A percentile compares a stretch with the other conserved stretches of the same genome.
Evolutionary conservation across 2,797 vertebrate species (phyloP).

Genomic region (Malacoctenus gilli): DNA sequence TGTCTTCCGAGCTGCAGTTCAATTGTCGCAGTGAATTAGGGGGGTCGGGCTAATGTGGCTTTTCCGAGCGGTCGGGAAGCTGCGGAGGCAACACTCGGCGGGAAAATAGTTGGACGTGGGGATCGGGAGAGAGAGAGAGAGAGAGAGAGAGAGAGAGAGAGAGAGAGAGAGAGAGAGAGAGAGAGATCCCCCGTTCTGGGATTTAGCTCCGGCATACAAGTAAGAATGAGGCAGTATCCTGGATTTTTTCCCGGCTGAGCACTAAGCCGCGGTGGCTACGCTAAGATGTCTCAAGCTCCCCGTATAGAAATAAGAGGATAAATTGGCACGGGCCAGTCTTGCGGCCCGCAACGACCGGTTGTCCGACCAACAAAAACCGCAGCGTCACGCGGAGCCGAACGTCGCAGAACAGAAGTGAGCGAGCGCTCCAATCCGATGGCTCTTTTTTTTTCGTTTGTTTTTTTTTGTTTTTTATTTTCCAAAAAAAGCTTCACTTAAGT

Average conservation of each 20-base stretch:
- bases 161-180: too few relatives aligned
- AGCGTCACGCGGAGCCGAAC: slow-evolving; percentile 26
- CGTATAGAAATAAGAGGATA: slow-evolving; percentile 61
- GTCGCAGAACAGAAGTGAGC: slow-evolving; percentile 43
- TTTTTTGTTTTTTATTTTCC: too few relatives aligned
- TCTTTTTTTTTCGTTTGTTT: slow-evolving; percentile 88
- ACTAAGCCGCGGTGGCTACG: slow-evolving; percentile 57
- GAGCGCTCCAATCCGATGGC: slow-evolving; percentile 79
- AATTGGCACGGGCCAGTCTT: slow-evolving; percentile 53
- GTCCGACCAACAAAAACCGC: too few relatives aligned
- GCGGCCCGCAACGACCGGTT: too few relatives aligned
- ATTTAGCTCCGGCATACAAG: slow-evolving; percentile 50
- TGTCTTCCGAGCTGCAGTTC: slow-evolving; percentile 55
- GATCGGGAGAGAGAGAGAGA: slow-evolving; percentile 51
- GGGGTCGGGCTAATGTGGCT: slow-evolving; percentile 55
- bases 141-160: too few relatives aligned
- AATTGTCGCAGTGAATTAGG: slow-evolving; percentile 68
- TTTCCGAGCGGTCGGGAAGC: slow-evolving; percentile 55
- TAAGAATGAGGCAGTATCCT: slow-evolving; percentile 55
- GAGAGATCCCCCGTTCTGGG: slow-evolving; percentile 48
- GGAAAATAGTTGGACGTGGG: slow-evolving; percentile 43
- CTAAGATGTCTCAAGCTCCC: slow-evolving; percentile 57
- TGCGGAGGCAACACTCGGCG: too few relatives aligned
- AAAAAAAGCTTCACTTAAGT: slow-evolving; percentile 85
- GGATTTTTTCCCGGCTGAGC: slow-evolving; percentile 63